Percentiles rank a stretch among this genome's conserved stretches.
Conservation (phyloP, 2,113 vertebrate species). For the Parus major region DNA sequence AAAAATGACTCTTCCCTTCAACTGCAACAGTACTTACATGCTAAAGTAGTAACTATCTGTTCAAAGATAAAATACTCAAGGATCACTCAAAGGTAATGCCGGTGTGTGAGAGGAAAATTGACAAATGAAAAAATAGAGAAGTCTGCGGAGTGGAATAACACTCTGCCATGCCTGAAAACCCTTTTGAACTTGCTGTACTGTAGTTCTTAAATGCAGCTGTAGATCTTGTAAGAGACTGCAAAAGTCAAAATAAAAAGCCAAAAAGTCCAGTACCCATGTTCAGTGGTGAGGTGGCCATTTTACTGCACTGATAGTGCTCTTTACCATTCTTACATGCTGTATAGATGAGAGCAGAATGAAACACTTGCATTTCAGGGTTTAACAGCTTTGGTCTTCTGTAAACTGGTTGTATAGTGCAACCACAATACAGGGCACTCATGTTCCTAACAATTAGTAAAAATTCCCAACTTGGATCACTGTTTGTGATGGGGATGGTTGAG, state of each 20-base stretch:
- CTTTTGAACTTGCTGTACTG: background rate
- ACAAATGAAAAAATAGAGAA: background rate
- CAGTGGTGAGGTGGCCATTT: background rate
- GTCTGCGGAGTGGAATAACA: background rate
- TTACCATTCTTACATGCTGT: background rate
- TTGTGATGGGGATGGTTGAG: background rate
- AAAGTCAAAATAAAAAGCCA: background rate
- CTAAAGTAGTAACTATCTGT: background rate
- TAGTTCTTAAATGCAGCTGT: background rate
- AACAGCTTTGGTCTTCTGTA: background rate
- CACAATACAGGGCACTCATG: background rate
- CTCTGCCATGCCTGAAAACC: background rate
- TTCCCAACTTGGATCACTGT: accelerated
- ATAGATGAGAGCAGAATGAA: background rate
- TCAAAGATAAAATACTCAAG: background rate
- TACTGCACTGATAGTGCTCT: accelerated
- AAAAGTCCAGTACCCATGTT: background rate
- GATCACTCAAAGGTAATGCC: background rate
- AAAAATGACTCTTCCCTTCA: background rate
- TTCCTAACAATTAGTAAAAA: background rate
- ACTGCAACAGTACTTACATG: background rate
- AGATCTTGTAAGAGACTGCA: background rate
- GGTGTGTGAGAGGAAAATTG: background rate
- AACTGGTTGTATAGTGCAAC: background rate
- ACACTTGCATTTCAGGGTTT: background rate